phyloP scores from a whole-genome alignment of 2,888 invertebrate species.

The Nymphalis c-album region DNA sequence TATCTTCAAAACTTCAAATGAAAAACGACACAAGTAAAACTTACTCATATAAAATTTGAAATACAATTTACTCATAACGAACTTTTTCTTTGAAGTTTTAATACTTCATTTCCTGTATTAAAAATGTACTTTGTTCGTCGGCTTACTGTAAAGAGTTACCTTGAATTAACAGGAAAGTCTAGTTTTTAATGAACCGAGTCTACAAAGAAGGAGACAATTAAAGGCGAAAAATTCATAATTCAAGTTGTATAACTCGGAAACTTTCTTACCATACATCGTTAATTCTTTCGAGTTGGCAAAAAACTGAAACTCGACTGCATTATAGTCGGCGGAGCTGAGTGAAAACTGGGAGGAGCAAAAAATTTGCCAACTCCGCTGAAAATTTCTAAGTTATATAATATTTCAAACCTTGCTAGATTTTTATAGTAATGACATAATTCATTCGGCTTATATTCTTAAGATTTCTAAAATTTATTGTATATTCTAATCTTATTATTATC shows the following conservation, averaged over 20 bases:
- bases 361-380: conserved; percentile 51
- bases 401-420: conserved; percentile 53
- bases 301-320: conserved; percentile 58
- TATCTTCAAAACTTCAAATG: too few species aligned
- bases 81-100: neutral
- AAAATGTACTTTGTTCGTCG: conserved; percentile 3
- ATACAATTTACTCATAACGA: conserved; percentile 4
- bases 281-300: conserved; percentile 55
- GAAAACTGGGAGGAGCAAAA: conserved; percentile 49
- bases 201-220: conserved; percentile 35
- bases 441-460: conserved; percentile 32
- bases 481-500: too few species aligned
- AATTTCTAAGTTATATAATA: conserved; percentile 61
- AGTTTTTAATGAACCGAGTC: conserved; percentile 25
- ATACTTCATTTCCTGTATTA: conserved; percentile 5
- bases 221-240: conserved; percentile 34
- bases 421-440: conserved; percentile 45
- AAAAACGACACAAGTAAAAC: neutral
- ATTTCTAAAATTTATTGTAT: too few species aligned
- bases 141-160: neutral
- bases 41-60: neutral
- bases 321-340: conserved; percentile 60
- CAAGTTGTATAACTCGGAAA: conserved; percentile 25
- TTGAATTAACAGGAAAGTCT: conserved; percentile 14
- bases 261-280: conserved; percentile 41